Base-by-base conservation (phyloP, 2,888 invertebrate genomes). In the Tenthredo distinguenda region DNA sequence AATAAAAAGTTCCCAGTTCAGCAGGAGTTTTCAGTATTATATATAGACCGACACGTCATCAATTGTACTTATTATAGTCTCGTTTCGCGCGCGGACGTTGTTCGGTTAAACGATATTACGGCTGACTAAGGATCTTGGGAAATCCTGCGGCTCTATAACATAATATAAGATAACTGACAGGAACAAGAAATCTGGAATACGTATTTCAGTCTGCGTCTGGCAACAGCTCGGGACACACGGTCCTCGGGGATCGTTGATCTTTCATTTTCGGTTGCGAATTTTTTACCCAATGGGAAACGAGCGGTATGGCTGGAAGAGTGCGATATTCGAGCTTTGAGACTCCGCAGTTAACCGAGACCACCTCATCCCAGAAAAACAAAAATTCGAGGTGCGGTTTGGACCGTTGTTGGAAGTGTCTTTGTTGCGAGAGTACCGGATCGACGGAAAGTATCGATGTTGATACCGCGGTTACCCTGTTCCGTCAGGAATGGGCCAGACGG, bases 361-460 rank as follows among this genome's bases (percentile, higher is more conserved):
- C 47, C 34, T 50, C 31, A 0, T 31, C 31, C 1, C 0, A 9
- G 21, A 34, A 26, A 0, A 18, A 4, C 9, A 77, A 5, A 18
- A 0, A 50, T 18, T 58, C 62, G 10, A 7, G 15, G 2, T 26
- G 34, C 15, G 6, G 50, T 50, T 18, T 50, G 0, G 65, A 40
- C 18, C 47, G 47, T n/a, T 83, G 68, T 43, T 68, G 83, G 62
- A n/a, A 34, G 4, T 83, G 65, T 18, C 31, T 47, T 34, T 83
- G 83, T 71, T 83, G 83, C 83, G 83, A 71, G 6, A 31, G 31
- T n/a, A 18, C 15, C 18, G 83, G 65, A n/a, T 83, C 83, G 0
- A 71, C 47, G 1, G 83, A 83, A n/a, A 83, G 83, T 21, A 12
- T 83, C 18, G 83, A 83, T 40, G 83, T 65, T 2, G 65, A 83